Evolutionary conservation across 2,113 vertebrate species (phyloP).

Genomic region (Sylvilagus bachmani): DNA sequence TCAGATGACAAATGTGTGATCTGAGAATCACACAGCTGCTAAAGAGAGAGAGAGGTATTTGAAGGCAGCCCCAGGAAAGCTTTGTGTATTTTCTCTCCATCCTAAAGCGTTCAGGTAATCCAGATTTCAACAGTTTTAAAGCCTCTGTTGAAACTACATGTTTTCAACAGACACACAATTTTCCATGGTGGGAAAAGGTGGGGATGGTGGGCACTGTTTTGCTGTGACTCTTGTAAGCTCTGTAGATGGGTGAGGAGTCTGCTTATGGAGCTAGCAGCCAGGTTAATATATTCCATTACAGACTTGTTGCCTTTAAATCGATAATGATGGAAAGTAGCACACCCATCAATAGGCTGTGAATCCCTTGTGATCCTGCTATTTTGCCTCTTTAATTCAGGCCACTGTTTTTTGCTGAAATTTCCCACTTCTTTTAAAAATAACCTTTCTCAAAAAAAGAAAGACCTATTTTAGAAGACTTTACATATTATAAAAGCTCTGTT

Average conservation of each 20-base stretch:
- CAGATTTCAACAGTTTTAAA: slow-evolving; percentile 68
- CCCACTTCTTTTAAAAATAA: slow-evolving; percentile 26
- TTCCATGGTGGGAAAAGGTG: background rate
- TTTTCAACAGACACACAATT: slow-evolving; percentile 37
- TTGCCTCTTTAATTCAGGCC: background rate
- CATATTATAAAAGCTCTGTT: background rate
- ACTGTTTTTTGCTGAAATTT: background rate
- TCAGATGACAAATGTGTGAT: background rate
- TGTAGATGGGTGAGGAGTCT: background rate
- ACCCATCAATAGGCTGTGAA: background rate
- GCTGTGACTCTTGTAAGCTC: background rate
- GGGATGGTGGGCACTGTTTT: background rate
- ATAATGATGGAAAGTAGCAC: background rate
- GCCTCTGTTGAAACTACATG: slow-evolving; percentile 34
- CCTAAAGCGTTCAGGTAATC: slow-evolving; percentile 57
- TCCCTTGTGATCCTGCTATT: background rate
- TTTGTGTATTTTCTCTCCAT: slow-evolving; percentile 36
- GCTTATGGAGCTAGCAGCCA: background rate
- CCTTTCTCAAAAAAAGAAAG: slow-evolving; percentile 31
- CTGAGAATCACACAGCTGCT: background rate
- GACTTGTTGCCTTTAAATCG: background rate
- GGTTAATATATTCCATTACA: slow-evolving; percentile 13
- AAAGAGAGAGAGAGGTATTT: background rate
- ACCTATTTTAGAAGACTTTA: slow-evolving; percentile 28
- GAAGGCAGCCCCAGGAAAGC: slow-evolving; percentile 7